Evolutionary conservation across 2,797 vertebrate species (phyloP).

Genomic region (Lacerta agilis): DNA sequence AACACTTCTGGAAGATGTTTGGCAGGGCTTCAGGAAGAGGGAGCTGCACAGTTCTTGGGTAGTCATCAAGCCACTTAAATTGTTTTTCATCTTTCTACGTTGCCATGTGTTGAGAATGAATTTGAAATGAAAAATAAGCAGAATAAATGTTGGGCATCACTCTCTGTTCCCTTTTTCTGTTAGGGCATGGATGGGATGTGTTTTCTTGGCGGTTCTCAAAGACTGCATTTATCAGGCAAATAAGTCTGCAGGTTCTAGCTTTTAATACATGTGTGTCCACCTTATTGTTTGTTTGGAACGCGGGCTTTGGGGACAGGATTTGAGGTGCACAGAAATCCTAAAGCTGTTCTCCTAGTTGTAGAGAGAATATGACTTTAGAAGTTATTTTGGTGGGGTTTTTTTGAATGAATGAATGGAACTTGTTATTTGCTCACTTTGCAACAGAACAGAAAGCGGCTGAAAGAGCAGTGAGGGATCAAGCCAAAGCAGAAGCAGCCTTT

Average conservation of each 20-base stretch:
- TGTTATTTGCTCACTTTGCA: neutral
- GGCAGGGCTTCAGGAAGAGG: neutral
- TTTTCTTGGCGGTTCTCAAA: neutral
- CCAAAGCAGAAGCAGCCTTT: constrained; percentile 82
- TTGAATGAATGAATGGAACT: neutral
- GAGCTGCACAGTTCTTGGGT: neutral
- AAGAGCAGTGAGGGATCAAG: constrained; percentile 80
- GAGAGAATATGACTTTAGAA: neutral
- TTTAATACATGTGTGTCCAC: neutral
- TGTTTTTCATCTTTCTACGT: neutral
- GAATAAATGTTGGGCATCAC: neutral
- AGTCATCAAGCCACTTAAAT: neutral
- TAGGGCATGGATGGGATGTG: neutral
- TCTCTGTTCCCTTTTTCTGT: neutral
- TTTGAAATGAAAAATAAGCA: neutral
- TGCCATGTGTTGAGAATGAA: neutral
- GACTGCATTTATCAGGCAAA: neutral
- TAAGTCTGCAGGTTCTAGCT: neutral
- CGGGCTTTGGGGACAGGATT: neutral
- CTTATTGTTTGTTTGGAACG: neutral
- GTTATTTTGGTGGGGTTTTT: too few species aligned
- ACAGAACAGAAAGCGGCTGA: constrained; percentile 84
- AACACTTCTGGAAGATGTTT: neutral
- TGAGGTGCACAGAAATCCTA: neutral
- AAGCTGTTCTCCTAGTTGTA: neutral